Base-by-base conservation (phyloP, 2,113 vertebrate genomes). In the Narcine bancroftii region DNA sequence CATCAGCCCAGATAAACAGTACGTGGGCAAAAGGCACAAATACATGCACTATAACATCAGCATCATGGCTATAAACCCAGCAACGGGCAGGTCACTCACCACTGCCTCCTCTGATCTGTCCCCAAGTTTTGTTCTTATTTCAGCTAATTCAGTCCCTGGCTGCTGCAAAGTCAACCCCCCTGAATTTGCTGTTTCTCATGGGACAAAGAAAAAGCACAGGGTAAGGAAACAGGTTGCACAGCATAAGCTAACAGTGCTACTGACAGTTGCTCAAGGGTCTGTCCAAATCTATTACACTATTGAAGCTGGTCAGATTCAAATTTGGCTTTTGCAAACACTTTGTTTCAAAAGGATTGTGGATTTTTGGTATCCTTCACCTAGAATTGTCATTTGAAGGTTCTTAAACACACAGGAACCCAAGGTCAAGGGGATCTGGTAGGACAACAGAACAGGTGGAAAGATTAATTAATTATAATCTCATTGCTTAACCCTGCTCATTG, bases 61-160 rank as follows among this genome's bases (percentile, higher is more conserved):
- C 79, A 36, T 19, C 29, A 33, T 33, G 33, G 56, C 36, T 36
- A n/a, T 36, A 85, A 85, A 36, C 53, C 3, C 77, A 81, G 26
- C 85, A 65, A 33, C 13, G 2, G 19, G 36, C 21, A 65, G 39
- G 39, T 69, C 56, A 91, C 87, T 91, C 87, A 91, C 63, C 63
- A 91, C 26, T 69, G 87, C 87, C 65, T 91, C n/a, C 65, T 56
- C 83, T 87, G 60, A 17, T 36, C 63, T 89, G 19, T 63, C 85
- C 56, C 85, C 63, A 66, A 65, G n/a, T n/a, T 42, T 42, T 66
- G 85, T 66, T 21, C 36, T 39, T 66, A 89, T 42, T 89, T 89
- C 87, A 69, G 87, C 87, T 69, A 91, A 91, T 29, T 91, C 60
- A 91, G 87, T 91, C 87, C 87, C 87, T 29, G 87, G 87, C 24